These are phyloP conservation scores for Hydroisotoma schaefferi DNA, from an alignment of 2,888 invertebrate genomes.

Conservation along the genomic window DNA sequence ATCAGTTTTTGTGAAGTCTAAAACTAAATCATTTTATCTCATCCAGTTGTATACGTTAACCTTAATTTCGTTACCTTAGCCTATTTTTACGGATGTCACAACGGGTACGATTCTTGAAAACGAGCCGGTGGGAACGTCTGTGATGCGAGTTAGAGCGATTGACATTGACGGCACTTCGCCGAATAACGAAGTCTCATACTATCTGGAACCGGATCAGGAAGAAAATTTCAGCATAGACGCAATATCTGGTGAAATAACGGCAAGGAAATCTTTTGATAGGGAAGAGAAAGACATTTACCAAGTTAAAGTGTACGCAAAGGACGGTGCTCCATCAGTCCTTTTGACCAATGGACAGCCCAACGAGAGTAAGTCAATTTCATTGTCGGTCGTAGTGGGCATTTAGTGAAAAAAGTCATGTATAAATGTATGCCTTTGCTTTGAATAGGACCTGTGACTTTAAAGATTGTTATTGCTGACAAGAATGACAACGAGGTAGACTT, in stretches of 20 bases:
- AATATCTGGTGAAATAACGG: slow-evolving; percentile 83
- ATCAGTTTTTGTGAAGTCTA: too few relatives aligned
- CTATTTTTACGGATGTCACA: slow-evolving; percentile 75
- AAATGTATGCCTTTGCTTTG: neutral
- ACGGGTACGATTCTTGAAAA: slow-evolving; percentile 81
- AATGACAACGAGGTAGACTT: slow-evolving; percentile 75
- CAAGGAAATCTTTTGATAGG: slow-evolving; percentile 70
- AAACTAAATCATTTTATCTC: neutral
- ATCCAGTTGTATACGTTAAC: neutral
- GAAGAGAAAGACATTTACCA: slow-evolving; percentile 80
- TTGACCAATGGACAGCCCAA: slow-evolving; percentile 64
- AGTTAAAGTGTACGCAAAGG: slow-evolving; percentile 83
- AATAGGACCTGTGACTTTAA: slow-evolving; percentile 71
- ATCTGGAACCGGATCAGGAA: slow-evolving; percentile 60
- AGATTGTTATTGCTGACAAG: slow-evolving; percentile 88
- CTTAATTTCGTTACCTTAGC: slow-evolving; percentile 51
- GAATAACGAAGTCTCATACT: slow-evolving; percentile 72
- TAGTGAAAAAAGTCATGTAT: too few relatives aligned
- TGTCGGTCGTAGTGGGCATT: too few relatives aligned
- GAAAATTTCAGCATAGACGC: slow-evolving; percentile 79
- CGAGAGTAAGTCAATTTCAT: slow-evolving; percentile 53
- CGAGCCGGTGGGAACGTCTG: slow-evolving; percentile 74
- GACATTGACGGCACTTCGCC: slow-evolving; percentile 80
- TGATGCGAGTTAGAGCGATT: slow-evolving; percentile 81
- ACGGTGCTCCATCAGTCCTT: slow-evolving; percentile 82